These are phyloP conservation scores for Crotalus tigris DNA, from an alignment of 2,113 vertebrate genomes.

Conservation along the genomic window DNA sequence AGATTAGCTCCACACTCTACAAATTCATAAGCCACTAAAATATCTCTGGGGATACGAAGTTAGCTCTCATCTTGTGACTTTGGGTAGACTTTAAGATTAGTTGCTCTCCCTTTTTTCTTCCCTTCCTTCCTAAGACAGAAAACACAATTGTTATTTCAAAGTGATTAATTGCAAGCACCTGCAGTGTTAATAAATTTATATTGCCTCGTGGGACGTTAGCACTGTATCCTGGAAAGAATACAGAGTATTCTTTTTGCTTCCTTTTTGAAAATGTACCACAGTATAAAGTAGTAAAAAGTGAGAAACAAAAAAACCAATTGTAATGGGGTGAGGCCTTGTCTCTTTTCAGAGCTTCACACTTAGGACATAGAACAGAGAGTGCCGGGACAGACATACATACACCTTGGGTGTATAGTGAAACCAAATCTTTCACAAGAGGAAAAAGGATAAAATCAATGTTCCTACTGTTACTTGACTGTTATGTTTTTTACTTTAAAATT, in stretches of 20 bases:
- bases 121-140: conserved; percentile 6
- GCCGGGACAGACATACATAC: neutral
- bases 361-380: neutral
- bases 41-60: conserved; percentile 9
- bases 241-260: neutral
- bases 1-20: neutral
- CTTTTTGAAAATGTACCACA: neutral
- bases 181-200: conserved; percentile 20
- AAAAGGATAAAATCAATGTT: neutral
- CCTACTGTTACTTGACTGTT: neutral
- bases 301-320: neutral
- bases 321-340: neutral
- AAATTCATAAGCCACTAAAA: conserved; percentile 15
- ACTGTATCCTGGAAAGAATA: conserved; percentile 12
- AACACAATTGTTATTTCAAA: conserved; percentile 32
- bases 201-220: neutral
- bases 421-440: neutral
- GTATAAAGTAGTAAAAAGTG: conserved; percentile 8
- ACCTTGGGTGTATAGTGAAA: neutral
- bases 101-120: neutral
- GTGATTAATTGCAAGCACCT: conserved; percentile 42
- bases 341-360: neutral
- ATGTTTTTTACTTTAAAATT: neutral
- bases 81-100: conserved; percentile 16
- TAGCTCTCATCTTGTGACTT: conserved; percentile 24